These are phyloP conservation scores for Agrochola lota DNA, from an alignment of 2,888 invertebrate genomes.

Conservation along the genomic window DNA sequence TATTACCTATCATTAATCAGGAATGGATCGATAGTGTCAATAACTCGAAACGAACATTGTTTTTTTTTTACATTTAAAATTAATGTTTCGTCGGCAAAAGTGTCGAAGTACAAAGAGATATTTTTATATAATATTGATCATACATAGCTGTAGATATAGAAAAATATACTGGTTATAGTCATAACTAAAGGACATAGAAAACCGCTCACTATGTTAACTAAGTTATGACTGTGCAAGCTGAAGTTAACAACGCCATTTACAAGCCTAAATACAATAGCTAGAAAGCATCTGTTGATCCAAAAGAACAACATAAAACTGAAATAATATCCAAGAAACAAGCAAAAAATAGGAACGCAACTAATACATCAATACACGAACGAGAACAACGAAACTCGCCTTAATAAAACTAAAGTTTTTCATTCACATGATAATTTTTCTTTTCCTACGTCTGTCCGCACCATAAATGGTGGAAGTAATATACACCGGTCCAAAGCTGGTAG, in stretches of 20 bases:
- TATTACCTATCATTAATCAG: slow-evolving; percentile 25
- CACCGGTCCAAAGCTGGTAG: slow-evolving; percentile 62
- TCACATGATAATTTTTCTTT: slow-evolving; percentile 54
- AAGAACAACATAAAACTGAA: slow-evolving; percentile 27
- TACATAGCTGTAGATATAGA: neutral
- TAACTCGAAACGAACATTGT: neutral
- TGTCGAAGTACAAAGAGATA: slow-evolving; percentile 1
- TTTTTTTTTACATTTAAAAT: slow-evolving; percentile 3
- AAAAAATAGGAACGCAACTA: slow-evolving; percentile 30
- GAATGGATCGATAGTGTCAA: slow-evolving; percentile 29
- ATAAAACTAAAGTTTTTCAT: slow-evolving; percentile 61
- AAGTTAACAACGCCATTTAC: slow-evolving; percentile 4
- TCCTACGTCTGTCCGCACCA: slow-evolving; percentile 57
- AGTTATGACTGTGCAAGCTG: slow-evolving; percentile 35
- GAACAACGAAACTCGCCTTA: slow-evolving; percentile 28
- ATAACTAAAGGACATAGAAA: neutral
- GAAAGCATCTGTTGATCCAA: slow-evolving; percentile 51
- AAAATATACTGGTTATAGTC: neutral
- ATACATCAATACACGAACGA: slow-evolving; percentile 53
- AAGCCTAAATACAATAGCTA: slow-evolving; percentile 10
- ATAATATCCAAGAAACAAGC: slow-evolving; percentile 32
- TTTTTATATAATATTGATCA: neutral
- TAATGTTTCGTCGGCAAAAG: slow-evolving; percentile 15
- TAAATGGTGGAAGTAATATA: slow-evolving; percentile 57
- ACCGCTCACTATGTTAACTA: neutral